Evolutionary conservation across 2,113 vertebrate genomes (phyloP).

Genomic region (Labeo catla): DNA sequence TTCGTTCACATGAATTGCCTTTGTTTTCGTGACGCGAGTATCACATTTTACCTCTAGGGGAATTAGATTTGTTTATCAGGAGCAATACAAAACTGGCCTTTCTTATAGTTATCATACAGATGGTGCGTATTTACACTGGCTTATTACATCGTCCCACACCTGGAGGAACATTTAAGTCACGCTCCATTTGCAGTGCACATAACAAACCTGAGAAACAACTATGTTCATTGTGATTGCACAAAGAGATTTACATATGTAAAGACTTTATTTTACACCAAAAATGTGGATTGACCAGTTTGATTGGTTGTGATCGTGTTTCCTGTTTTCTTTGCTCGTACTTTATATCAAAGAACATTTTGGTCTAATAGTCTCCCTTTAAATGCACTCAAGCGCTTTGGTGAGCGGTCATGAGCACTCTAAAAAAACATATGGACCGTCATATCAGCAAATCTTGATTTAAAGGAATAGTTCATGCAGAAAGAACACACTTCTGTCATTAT

Average conservation of each 20-base stretch:
- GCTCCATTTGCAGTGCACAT: neutral
- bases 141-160: neutral
- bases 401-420: neutral
- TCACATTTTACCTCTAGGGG: neutral
- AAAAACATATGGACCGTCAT: neutral
- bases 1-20: constrained; percentile 12
- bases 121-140: neutral
- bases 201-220: neutral
- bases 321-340: constrained; percentile 35
- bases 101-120: constrained; percentile 22
- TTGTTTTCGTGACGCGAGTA: neutral
- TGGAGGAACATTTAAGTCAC: neutral
- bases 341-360: neutral
- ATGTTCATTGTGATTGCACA: neutral
- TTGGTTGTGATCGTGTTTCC: neutral
- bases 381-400: constrained; percentile 40
- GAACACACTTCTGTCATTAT: neutral
- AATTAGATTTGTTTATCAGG: constrained; percentile 8
- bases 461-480: neutral
- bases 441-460: neutral
- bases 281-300: neutral
- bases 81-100: constrained; percentile 51
- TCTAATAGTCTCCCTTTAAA: constrained; percentile 15
- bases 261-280: neutral
- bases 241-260: neutral